Evolutionary conservation across 1,140 invertebrate genomes (phyloP), one percentile per base, ranked within the genome.

Genomic region (Thaumatotibia leucotreta): DNA sequence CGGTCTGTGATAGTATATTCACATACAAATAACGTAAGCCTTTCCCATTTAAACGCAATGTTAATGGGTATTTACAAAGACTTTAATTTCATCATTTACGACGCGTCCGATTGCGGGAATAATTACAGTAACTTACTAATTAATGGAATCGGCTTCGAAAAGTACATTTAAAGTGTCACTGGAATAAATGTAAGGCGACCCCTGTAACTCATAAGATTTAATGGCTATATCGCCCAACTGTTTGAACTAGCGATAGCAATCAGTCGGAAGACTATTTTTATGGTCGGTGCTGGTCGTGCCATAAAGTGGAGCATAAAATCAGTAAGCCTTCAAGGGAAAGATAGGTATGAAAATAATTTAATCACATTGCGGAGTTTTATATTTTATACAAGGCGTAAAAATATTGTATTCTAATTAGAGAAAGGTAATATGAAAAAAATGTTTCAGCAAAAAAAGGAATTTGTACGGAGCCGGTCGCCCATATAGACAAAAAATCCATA

Each of bases 311-410:
- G 70, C 77, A 85, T 87, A 85, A 87, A 88, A 84, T 81, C 83
- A 83, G 77, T 83, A 79, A 83, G 81, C 81, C 76, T 82, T 69
- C 74, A 73, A 77, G 74, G 74, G 69, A 76, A 74, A 79, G 83
- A 82, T 87, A 79, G 83, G 82, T 87, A 87, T 82, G 82, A 82
- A 84, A 83, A 79, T 83, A 85, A 87, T 78, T 84, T 77, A 75
- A 71, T 70, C 66, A 65, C 45, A 70, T 62, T 65, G 49, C 64
- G 65, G 62, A 68, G 67, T 66, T 39, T 17, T 39, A 39, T 45
- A 17, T 17, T 1, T 17, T 14, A n/a, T 45, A 17, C n/a, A 45
- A 45, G 17, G 5, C 5, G 8, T 2, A 45, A 10, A 35, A 14
- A 35, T 9, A n/a, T 35, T 4, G 11, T n/a, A n/a, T n/a, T 2